Conservation (phyloP, 2,888 invertebrate genomes). For the Polydrusus tereticollis region DNA sequence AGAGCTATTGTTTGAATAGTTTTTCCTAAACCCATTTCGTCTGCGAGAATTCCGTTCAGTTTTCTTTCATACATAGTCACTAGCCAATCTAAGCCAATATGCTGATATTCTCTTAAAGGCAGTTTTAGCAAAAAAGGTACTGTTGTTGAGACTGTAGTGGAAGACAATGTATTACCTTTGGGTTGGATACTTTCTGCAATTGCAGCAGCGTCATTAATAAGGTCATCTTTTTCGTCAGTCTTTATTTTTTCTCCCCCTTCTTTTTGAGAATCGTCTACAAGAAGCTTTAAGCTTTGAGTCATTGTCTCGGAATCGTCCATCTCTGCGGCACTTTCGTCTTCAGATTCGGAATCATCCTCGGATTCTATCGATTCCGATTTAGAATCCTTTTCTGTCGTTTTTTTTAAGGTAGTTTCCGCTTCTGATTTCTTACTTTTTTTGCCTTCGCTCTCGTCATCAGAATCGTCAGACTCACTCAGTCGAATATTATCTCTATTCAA, state of each 20-base stretch:
- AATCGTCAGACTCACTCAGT: conserved; percentile 64
- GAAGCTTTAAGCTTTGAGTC: conserved; percentile 70
- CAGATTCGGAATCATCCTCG: conserved; percentile 53
- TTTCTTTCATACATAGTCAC: conserved; percentile 96
- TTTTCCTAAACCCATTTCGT: conserved; percentile 98
- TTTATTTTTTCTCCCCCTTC: conserved; percentile 63
- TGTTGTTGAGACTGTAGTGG: conserved; percentile 90
- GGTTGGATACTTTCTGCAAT: conserved; percentile 97
- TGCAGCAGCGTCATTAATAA: conserved; percentile 93
- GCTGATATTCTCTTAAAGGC: conserved; percentile 88
- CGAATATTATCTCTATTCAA: conserved; percentile 75
- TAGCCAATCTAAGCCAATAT: conserved; percentile 97
- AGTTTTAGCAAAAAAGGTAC: conserved; percentile 95
- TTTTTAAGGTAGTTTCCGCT: conserved; percentile 71
- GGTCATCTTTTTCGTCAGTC: conserved; percentile 74
- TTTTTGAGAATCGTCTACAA: conserved; percentile 68
- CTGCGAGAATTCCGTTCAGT: conserved; percentile 95
- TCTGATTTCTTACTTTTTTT: conserved; percentile 36
- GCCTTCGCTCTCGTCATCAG: conserved; percentile 68
- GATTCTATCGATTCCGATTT: conserved; percentile 57
- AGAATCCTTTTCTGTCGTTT: conserved; percentile 82
- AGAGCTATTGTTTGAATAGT: conserved; percentile 97
- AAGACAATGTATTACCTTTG: conserved; percentile 96
- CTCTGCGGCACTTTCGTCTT: conserved; percentile 59
- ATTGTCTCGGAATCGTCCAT: conserved; percentile 57